A percentile compares a stretch with the other conserved stretches of the same genome.
Evolutionary conservation across 2,113 vertebrate species (phyloP).

Genomic region (Polypterus senegalus): DNA sequence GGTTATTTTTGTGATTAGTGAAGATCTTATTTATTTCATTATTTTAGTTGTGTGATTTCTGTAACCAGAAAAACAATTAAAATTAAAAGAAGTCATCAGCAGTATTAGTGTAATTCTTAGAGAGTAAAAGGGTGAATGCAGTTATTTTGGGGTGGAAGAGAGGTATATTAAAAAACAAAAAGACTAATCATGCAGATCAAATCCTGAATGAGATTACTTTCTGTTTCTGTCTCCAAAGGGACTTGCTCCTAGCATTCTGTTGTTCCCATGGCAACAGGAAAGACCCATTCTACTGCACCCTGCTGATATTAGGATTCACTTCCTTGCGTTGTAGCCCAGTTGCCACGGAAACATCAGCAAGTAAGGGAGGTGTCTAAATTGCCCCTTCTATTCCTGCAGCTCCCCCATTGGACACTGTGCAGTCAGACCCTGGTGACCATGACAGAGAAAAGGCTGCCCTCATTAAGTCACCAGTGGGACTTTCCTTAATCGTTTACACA

Average conservation of each 20-base stretch:
- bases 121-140: too few species aligned
- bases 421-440: neutral
- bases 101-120: too few species aligned
- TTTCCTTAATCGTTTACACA: conserved; percentile 29
- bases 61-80: too few species aligned
- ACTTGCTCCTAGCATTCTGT: conserved; percentile 27
- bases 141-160: too few species aligned
- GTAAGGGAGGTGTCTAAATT: conserved; percentile 18
- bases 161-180: too few species aligned
- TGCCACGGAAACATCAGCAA: conserved; percentile 29
- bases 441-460: conserved; percentile 6
- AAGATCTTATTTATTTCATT: too few species aligned
- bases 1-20: too few species aligned
- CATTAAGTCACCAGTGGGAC: conserved; percentile 18
- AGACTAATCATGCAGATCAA: too few species aligned
- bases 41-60: too few species aligned
- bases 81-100: too few species aligned
- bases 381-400: conserved; percentile 2
- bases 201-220: too few species aligned
- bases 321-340: conserved; percentile 25
- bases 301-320: neutral
- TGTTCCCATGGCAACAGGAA: conserved; percentile 27
- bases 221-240: conserved; percentile 17
- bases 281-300: conserved; percentile 20
- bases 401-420: neutral